Evolutionary conservation across 2,888 invertebrate genomes (phyloP).

Genomic region (Drosophila mulleri): DNA sequence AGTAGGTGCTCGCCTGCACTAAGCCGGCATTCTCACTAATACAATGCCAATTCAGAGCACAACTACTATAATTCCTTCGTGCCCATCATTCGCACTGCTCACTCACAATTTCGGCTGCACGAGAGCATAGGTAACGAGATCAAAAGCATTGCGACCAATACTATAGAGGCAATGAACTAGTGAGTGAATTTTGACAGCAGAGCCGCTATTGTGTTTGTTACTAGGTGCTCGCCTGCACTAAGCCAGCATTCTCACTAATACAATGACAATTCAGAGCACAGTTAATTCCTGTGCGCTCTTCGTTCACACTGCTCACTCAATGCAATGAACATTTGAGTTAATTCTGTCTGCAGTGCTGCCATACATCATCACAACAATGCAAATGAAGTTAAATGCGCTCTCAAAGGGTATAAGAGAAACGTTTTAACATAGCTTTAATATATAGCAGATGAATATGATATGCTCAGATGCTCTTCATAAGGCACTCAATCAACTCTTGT

Average conservation of each 20-base stretch:
- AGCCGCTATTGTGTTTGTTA: neutral
- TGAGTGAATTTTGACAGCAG: neutral
- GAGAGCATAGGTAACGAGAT: neutral
- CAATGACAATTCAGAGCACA: constrained; percentile 4
- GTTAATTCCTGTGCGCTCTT: neutral
- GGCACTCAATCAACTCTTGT: neutral
- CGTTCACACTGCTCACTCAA: neutral
- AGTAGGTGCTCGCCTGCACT: neutral
- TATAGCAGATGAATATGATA: too few relatives aligned
- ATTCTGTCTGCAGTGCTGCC: neutral
- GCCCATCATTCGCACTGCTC: neutral
- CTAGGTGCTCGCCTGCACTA: constrained; percentile 1
- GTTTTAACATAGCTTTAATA: too few relatives aligned
- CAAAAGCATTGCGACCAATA: constrained; percentile 2
- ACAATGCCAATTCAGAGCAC: constrained; percentile 5
- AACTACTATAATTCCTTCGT: too few relatives aligned
- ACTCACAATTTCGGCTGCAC: neutral
- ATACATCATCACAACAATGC: neutral
- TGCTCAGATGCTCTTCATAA: neutral
- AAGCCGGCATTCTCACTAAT: constrained; percentile 4
- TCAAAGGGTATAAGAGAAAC: neutral
- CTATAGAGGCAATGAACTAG: neutral
- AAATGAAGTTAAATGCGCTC: neutral
- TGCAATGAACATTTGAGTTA: neutral
- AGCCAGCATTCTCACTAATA: constrained; percentile 4